Evolutionary conservation across 2,797 vertebrate species (phyloP).

Genomic region (Austrolebias charrua): DNA sequence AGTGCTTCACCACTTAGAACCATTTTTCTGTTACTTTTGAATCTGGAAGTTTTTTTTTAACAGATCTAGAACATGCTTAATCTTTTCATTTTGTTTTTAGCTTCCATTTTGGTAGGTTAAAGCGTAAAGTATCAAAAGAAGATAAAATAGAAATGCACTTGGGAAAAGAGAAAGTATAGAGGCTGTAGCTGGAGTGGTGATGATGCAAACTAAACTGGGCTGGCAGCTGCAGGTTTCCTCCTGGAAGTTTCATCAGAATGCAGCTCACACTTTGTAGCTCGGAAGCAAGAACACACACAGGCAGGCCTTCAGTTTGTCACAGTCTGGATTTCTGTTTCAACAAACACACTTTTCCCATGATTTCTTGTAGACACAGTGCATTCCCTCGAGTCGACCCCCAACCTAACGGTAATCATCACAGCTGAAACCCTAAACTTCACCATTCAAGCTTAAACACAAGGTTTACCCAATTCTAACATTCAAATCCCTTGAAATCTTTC

Average conservation of each 20-base stretch:
- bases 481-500: neutral
- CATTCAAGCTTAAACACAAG: neutral
- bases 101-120: too few species aligned
- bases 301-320: constrained; percentile 41
- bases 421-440: neutral
- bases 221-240: constrained; percentile 39
- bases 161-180: too few species aligned
- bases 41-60: too few species aligned
- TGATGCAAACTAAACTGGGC: constrained; percentile 34
- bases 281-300: constrained; percentile 62
- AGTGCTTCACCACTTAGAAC: too few species aligned
- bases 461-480: neutral
- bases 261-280: constrained; percentile 71
- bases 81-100: too few species aligned
- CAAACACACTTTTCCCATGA: constrained; percentile 16
- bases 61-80: too few species aligned
- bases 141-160: too few species aligned
- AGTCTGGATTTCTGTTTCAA: constrained; percentile 15
- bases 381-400: neutral
- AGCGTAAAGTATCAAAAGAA: too few species aligned
- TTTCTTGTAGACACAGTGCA: constrained; percentile 1
- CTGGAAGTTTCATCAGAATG: constrained; percentile 69
- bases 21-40: too few species aligned
- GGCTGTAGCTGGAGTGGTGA: neutral
- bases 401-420: neutral